Evolutionary conservation across 2,888 invertebrate genomes (phyloP), one percentile per base, ranked within the genome.

Genomic region (Epinotia ramella): DNA sequence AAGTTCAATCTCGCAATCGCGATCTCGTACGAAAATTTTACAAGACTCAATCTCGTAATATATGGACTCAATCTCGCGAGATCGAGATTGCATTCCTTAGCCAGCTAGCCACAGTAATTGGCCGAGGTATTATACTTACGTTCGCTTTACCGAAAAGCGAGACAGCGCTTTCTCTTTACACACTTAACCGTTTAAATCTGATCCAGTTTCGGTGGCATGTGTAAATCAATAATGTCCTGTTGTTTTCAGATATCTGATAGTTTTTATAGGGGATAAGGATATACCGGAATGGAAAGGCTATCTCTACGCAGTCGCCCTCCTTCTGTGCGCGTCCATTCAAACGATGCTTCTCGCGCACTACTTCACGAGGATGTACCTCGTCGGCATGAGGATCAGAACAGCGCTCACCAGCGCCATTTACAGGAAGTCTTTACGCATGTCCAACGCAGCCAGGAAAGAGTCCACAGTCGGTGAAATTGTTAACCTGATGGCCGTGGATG

Each of bases 381-480:
- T 98, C 20, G 99, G 99, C 3, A 96, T 99, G 95, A 96, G 98
- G 75, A 97, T 99, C 83, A 95, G 98, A 77, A 98, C 98, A 0
- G 97, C 98, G 0, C 90, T 98, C 44, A 97, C 98, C n/a, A 97
- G 98, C 80, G 96, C 98, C 72, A 97, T 99, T 82, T 99, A 98
- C 88, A 95, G 97, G 75, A 99, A 99, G 93, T 97, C 98, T 0
- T 88, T 98, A 73, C 95, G 96, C 68, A 96, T 98, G 93, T 97
- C 98, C 0, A 97, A 97, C 86, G 91, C 96, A 0, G 96, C 97
- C 0, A 95, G 97, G 77, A 98, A 97, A 85, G 97, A 97, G 83
- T 97, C 97, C 0, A 98, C 98, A 0, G 97, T 98, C 0, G 98
- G 98, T 57, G 98, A 98, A 95, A 98, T 98, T 82, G 98, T 98